These are phyloP conservation scores for Tolypeutes matacus DNA, from an alignment of 2,797 vertebrate genomes.

Conservation along the genomic window DNA sequence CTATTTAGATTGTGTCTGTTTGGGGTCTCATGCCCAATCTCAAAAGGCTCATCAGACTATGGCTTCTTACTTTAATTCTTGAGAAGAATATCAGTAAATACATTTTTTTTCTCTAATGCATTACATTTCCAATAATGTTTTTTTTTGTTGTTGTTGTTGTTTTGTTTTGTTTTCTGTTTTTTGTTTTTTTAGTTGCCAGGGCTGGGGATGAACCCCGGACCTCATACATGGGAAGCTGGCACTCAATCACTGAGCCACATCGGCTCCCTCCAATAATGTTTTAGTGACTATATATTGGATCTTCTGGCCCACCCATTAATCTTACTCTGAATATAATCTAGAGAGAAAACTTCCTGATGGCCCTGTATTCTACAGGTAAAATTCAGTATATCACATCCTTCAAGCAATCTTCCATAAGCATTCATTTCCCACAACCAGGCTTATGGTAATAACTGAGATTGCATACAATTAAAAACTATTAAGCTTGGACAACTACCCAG, in stretches of 20 bases:
- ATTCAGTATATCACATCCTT: neutral
- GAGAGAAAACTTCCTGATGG: neutral
- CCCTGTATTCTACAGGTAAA: neutral
- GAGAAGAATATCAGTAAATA: neutral
- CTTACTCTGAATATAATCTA: neutral
- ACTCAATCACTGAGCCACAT: too few species aligned
- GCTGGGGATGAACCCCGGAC: too few species aligned
- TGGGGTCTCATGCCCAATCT: neutral
- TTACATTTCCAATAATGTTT: neutral
- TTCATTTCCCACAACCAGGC: neutral
- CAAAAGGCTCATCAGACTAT: neutral
- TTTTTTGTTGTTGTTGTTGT: too few species aligned
- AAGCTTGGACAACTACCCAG: neutral
- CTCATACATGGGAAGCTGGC: too few species aligned
- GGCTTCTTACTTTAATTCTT: neutral
- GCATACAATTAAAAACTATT: neutral
- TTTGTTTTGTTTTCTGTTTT: too few species aligned
- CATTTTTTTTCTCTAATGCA: neutral
- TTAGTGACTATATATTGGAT: constrained; percentile 11
- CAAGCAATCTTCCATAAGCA: neutral
- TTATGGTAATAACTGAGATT: neutral
- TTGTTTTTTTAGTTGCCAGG: too few species aligned
- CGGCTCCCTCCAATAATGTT: neutral
- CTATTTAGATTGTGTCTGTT: neutral
- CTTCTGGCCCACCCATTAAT: neutral